Base-by-base conservation (phyloP, 2,113 vertebrate species). In the Penelope pileata region DNA sequence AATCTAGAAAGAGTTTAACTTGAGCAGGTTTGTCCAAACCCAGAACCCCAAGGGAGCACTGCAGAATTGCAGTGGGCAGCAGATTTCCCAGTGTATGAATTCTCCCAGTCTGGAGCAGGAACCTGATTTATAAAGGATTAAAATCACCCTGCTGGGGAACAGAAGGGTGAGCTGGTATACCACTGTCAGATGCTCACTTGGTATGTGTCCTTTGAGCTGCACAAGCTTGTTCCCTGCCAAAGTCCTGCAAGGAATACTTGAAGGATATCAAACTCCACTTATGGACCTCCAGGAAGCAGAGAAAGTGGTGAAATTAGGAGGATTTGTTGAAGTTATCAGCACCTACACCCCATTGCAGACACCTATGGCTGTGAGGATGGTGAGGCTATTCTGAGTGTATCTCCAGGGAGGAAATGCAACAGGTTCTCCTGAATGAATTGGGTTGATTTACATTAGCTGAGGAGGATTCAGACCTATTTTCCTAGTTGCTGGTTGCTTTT, bases 341-440 rank as follows among this genome's bases (percentile, higher is more conserved):
- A 30, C 23, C 13, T 48, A 38, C 30, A 13, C 56, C 27, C 11
- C 1, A 7, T 30, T 0, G 0, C 53, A 60, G 38, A 24, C 14
- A 40, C 27, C 1, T 2, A 32, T 30, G 29, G 13, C 59, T 75
- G 34, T 45, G 48, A 93, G 53, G 43, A 32, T 9, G 3, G 34
- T 47, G 43, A 13, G 27, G 5, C 23, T 74, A 4, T 59, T 7
- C 40, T 67, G 42, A 47, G 6, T 53, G 29, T n/a, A 72, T 27
- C 60, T 43, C 32, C 19, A 67, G 30, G 56, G 11, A 36, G 27
- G 21, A 59, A 78, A 56, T 63, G 32, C 23, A 75, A 5, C 12
- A 66, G 36, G 16, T 58, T 91, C 19, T 91, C 45, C 22, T 36
- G 50, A 40, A 32, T 23, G 18, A 86, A 54, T 11, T 16, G 17